A percentile compares a stretch with the other conserved stretches of the same genome.
Conservation (phyloP, 2,888 invertebrate genomes). For the Harmothoe impar region DNA sequence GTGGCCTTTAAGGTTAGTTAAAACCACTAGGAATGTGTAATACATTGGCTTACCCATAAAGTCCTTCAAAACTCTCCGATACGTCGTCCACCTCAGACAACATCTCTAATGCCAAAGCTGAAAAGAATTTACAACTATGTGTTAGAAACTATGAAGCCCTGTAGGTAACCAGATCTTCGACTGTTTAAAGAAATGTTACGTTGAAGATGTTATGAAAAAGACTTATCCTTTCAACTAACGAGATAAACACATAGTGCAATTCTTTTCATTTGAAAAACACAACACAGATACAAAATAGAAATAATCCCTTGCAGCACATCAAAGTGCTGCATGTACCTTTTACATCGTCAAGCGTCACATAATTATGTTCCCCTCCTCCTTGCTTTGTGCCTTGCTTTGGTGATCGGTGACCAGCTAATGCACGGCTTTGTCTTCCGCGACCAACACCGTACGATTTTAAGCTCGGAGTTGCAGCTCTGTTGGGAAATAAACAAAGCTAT, state of each 20-base stretch:
- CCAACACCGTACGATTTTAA: conserved; percentile 43
- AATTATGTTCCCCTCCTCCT: conserved; percentile 8
- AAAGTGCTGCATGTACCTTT: too few species aligned
- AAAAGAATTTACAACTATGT: background rate
- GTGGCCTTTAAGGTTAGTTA: background rate
- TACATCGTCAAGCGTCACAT: conserved; percentile 63
- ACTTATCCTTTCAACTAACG: background rate
- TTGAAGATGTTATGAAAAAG: background rate
- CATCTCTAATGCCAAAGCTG: conserved; percentile 66
- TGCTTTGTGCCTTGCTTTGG: conserved; percentile 59
- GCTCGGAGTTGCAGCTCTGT: conserved; percentile 53
- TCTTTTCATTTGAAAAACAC: too few species aligned
- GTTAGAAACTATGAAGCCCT: conserved; percentile 9
- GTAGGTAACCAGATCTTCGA: background rate
- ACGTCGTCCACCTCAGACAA: conserved; percentile 66
- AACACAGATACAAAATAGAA: too few species aligned
- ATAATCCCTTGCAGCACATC: too few species aligned
- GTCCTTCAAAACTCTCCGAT: conserved; percentile 64
- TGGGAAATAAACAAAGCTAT: background rate
- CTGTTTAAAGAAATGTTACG: too few species aligned
- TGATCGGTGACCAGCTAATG: conserved; percentile 49
- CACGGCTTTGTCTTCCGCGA: conserved; percentile 28
- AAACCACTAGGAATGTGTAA: too few species aligned
- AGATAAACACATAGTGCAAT: too few species aligned
- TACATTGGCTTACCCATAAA: conserved; percentile 63